phyloP scores from a whole-genome alignment of 2,888 invertebrate species.

The Callosobruchus maculatus region DNA sequence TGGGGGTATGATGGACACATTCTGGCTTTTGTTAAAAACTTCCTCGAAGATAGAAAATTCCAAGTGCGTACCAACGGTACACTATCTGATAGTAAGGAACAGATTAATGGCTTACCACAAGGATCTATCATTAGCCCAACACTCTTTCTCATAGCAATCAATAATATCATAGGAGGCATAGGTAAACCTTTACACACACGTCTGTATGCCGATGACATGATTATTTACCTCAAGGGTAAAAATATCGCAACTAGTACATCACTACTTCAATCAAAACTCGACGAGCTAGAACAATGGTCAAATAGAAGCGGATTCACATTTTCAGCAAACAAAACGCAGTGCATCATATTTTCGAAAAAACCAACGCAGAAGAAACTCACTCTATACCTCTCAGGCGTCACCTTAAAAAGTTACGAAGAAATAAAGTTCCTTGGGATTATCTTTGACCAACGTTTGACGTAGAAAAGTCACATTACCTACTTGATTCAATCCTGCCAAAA shows the following conservation, averaged over 20 bases:
- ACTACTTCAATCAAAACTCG: background rate
- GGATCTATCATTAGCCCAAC: slow-evolving; percentile 3
- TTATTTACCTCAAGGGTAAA: background rate
- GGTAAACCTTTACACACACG: slow-evolving; percentile 3
- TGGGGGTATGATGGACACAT: too few species aligned
- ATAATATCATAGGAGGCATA: background rate
- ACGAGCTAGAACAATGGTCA: background rate
- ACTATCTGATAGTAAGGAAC: background rate
- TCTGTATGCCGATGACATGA: slow-evolving; percentile 4
- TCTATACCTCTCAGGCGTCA: background rate
- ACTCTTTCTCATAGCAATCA: slow-evolving; percentile 3
- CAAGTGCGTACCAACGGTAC: background rate
- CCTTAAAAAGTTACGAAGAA: background rate
- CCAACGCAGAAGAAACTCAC: background rate
- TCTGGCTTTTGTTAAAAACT: background rate
- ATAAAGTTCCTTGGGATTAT: background rate
- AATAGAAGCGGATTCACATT: background rate
- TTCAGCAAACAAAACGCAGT: background rate
- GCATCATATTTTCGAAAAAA: background rate
- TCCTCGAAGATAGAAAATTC: background rate
- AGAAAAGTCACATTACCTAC: background rate
- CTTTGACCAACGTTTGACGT: background rate
- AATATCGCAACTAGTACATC: background rate
- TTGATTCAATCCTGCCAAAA: slow-evolving; percentile 1
- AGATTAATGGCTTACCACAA: background rate